A percentile compares a stretch with the other conserved stretches of the same genome.
phyloP scores from a whole-genome alignment of 2,888 invertebrate species.

The Dexiosoma caninum region DNA sequence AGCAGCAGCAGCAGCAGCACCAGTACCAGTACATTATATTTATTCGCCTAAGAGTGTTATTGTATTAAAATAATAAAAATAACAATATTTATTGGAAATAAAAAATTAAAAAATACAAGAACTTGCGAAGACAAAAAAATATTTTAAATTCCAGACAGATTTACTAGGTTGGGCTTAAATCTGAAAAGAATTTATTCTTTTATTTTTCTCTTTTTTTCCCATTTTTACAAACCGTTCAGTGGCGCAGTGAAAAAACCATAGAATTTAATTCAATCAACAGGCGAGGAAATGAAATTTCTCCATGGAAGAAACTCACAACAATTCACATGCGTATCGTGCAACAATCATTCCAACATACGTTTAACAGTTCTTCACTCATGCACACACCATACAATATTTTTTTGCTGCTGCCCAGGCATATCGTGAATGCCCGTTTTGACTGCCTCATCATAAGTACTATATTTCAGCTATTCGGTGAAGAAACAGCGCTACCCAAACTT shows the following conservation, averaged over 20 bases:
- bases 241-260: not conserved
- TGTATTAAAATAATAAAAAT: slow-evolving; percentile 22
- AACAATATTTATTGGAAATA: slow-evolving; percentile 40
- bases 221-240: not conserved
- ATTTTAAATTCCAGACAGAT: slow-evolving; percentile 31
- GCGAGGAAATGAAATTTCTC: slow-evolving; percentile 52
- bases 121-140: slow-evolving; percentile 9
- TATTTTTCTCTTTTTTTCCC: no score
- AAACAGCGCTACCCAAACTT: not conserved
- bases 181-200: slow-evolving; percentile 19
- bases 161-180: slow-evolving; percentile 14
- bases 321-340: slow-evolving; percentile 52
- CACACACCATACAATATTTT: not conserved
- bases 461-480: not conserved
- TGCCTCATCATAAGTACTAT: not conserved
- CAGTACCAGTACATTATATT: slow-evolving; percentile 25
- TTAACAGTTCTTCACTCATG: not conserved
- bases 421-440: not conserved
- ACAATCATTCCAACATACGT: not conserved
- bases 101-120: slow-evolving; percentile 5
- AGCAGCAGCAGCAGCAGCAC: no score
- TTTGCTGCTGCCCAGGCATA: not conserved
- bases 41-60: slow-evolving; percentile 20
- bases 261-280: slow-evolving; percentile 58
- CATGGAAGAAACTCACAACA: slow-evolving; percentile 36